Evolutionary conservation across 2,797 vertebrate genomes (phyloP).

Genomic region (Oophaga sylvatica): DNA sequence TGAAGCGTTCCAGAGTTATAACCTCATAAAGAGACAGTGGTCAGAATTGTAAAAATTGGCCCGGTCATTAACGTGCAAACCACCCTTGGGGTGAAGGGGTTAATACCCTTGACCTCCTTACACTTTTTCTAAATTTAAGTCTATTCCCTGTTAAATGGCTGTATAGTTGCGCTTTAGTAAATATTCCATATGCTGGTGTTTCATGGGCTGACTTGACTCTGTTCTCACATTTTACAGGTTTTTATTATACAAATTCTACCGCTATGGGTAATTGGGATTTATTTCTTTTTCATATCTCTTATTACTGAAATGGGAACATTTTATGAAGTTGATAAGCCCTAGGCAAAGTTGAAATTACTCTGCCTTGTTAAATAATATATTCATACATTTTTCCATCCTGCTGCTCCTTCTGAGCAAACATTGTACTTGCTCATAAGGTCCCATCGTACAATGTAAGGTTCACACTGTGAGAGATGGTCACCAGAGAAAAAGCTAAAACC

Average conservation of each 20-base stretch:
- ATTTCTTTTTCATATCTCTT: slow-evolving; percentile 12
- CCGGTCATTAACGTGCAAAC: too few species aligned
- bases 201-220: not conserved
- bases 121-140: not conserved
- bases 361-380: slow-evolving; percentile 40
- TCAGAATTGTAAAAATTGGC: too few species aligned
- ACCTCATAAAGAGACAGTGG: too few species aligned
- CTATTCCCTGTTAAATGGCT: not conserved
- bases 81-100: too few species aligned
- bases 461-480: not conserved
- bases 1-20: too few species aligned
- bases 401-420: slow-evolving; percentile 25
- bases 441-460: not conserved
- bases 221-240: slow-evolving; percentile 20
- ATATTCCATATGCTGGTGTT: not conserved
- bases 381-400: slow-evolving; percentile 28
- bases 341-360: slow-evolving; percentile 51
- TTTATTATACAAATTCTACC: slow-evolving; percentile 21
- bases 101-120: too few species aligned
- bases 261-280: slow-evolving; percentile 8
- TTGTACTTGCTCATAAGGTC: not conserved
- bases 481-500: slow-evolving; percentile 1
- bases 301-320: slow-evolving; percentile 29
- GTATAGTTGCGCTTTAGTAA: not conserved
- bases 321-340: slow-evolving; percentile 48